A percentile compares a stretch with the other conserved stretches of the same genome.
Conservation (phyloP, 2,797 vertebrate genomes). For the Manis javanica region DNA sequence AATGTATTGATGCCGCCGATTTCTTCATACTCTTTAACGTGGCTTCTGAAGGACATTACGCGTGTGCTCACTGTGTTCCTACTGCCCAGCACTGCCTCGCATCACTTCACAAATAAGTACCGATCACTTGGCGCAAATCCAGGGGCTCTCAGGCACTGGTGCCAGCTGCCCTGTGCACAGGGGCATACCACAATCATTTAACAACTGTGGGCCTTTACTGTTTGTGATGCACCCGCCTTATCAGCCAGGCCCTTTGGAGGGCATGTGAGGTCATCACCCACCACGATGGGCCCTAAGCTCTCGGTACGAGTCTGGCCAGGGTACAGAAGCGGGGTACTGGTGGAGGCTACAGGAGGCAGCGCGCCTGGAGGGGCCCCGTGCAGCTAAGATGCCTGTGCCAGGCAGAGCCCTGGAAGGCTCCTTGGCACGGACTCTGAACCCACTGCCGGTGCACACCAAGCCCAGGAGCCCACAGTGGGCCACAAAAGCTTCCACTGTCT, state of each 20-base stretch:
- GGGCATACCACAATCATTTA: neutral
- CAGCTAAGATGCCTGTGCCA: neutral
- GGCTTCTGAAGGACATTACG: neutral
- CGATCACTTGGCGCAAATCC: neutral
- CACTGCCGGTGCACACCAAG: neutral
- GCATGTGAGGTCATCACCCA: accelerated
- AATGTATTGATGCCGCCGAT: neutral
- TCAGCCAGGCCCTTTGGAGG: neutral
- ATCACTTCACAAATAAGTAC: neutral
- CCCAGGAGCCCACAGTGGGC: neutral
- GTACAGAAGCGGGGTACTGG: accelerated
- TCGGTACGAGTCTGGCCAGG: neutral
- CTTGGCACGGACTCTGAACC: neutral
- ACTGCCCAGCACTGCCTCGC: neutral
- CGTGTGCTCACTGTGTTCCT: accelerated
- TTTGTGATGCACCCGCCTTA: accelerated
- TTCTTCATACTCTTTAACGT: accelerated
- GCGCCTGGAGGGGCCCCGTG: accelerated
- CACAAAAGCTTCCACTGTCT: conserved; percentile 56
- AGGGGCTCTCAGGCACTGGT: neutral
- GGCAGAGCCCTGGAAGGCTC: neutral
- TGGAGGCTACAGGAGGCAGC: neutral
- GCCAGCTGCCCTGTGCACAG: neutral
- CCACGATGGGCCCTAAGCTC: neutral
- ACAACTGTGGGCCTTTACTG: neutral